Evolutionary conservation across 2,888 invertebrate genomes (phyloP).

Genomic region (Dryococelus australis): DNA sequence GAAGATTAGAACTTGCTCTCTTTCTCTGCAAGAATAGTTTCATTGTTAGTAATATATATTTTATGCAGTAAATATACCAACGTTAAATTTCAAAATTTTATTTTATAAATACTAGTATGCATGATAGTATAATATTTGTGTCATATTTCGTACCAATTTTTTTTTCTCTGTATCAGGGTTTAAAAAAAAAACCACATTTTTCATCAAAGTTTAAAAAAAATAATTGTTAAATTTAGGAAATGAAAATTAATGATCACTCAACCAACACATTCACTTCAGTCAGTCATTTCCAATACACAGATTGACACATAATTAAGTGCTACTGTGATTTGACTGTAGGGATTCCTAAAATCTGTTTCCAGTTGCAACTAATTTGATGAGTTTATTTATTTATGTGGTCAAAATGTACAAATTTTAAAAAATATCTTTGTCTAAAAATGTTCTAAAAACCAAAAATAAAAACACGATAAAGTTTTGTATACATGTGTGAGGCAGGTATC

Average conservation of each 20-base stretch:
- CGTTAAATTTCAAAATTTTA: background rate
- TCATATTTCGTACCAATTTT: too few species aligned
- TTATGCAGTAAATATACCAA: background rate
- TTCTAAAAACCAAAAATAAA: background rate
- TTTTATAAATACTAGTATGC: background rate
- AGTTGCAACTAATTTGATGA: background rate
- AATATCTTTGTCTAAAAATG: background rate
- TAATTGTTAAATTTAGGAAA: background rate
- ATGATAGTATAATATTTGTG: background rate
- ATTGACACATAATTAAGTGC: constrained; percentile 17
- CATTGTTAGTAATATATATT: background rate
- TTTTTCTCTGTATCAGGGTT: too few species aligned
- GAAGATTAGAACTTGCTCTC: too few species aligned
- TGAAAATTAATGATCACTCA: background rate
- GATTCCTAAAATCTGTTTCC: background rate
- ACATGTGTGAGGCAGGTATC: constrained; percentile 16
- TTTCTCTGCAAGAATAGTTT: too few species aligned
- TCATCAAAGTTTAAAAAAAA: background rate
- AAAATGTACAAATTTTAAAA: background rate
- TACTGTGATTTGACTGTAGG: constrained; percentile 17
- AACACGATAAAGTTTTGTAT: background rate
- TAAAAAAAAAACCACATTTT: background rate
- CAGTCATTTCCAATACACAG: constrained; percentile 20
- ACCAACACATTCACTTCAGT: background rate
- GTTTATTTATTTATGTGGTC: background rate